phyloP scores from a whole-genome alignment of 2,888 invertebrate genomes.

The Leptodirus hochenwartii region DNA sequence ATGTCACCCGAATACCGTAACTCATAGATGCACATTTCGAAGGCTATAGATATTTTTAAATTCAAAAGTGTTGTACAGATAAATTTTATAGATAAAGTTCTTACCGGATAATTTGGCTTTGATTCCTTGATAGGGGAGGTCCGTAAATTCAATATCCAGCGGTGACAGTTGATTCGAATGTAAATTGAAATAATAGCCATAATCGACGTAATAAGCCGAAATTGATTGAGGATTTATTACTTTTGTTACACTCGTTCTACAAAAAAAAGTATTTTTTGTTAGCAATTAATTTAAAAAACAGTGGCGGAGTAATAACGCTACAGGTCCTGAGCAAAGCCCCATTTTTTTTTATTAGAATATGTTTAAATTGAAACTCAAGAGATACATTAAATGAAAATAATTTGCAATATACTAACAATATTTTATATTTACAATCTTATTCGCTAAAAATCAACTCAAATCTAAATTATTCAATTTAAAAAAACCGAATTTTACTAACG shows the following conservation, averaged over 20 bases:
- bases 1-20: constrained; percentile 7
- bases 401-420: no score
- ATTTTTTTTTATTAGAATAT: no score
- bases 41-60: constrained; percentile 3
- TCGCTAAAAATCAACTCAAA: no score
- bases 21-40: no score
- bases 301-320: no score
- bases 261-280: constrained; percentile 13
- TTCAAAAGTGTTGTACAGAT: constrained; percentile 5
- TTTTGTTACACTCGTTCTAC: constrained; percentile 34
- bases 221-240: constrained; percentile 34
- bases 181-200: constrained; percentile 39
- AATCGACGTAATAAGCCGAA: constrained; percentile 44
- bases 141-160: constrained; percentile 34
- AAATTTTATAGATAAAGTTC: constrained; percentile 8
- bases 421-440: no score
- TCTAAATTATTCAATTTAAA: no score
- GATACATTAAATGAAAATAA: neutral
- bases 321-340: no score
- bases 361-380: constrained; percentile 4
- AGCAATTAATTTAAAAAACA: no score
- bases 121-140: constrained; percentile 45
- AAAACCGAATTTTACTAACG: no score
- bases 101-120: constrained; percentile 43
- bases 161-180: constrained; percentile 34